Percentiles rank a stretch among this genome's conserved stretches.
Evolutionary conservation across 2,888 invertebrate species (phyloP).

Genomic region (Megamerina dolium): DNA sequence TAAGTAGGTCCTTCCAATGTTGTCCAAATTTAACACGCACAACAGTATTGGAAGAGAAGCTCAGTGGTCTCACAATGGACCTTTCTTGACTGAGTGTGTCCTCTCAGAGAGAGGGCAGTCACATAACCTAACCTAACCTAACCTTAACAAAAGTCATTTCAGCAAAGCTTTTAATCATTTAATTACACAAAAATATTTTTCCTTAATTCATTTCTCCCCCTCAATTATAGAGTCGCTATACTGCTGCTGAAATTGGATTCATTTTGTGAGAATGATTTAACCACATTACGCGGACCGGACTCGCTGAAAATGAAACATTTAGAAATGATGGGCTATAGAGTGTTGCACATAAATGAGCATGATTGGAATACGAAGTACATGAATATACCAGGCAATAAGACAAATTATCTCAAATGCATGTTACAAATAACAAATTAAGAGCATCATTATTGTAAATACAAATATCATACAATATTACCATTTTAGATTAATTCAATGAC

Average conservation of each 20-base stretch:
- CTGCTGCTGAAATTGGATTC: slow-evolving; percentile 50
- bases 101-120: too few relatives aligned
- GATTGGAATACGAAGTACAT: slow-evolving; percentile 56
- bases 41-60: too few relatives aligned
- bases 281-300: slow-evolving; percentile 51
- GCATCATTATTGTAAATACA: too few relatives aligned
- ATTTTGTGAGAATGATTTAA: slow-evolving; percentile 50
- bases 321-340: slow-evolving; percentile 59
- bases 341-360: slow-evolving; percentile 51
- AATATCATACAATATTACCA: slow-evolving; percentile 1
- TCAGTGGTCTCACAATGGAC: too few relatives aligned
- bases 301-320: slow-evolving; percentile 56
- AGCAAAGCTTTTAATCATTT: too few relatives aligned
- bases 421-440: slow-evolving; percentile 33
- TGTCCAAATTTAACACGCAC: too few relatives aligned
- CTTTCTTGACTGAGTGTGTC: too few relatives aligned
- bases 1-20: too few relatives aligned
- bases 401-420: slow-evolving; percentile 49
- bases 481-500: slow-evolving; percentile 4
- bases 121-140: too few relatives aligned
- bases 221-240: slow-evolving; percentile 35
- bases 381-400: slow-evolving; percentile 50
- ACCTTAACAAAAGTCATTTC: too few relatives aligned
- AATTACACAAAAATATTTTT: not conserved
- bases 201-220: too few relatives aligned